These are phyloP conservation scores for Antechinus flavipes DNA, from an alignment of 2,113 vertebrate species.

Conservation along the genomic window DNA sequence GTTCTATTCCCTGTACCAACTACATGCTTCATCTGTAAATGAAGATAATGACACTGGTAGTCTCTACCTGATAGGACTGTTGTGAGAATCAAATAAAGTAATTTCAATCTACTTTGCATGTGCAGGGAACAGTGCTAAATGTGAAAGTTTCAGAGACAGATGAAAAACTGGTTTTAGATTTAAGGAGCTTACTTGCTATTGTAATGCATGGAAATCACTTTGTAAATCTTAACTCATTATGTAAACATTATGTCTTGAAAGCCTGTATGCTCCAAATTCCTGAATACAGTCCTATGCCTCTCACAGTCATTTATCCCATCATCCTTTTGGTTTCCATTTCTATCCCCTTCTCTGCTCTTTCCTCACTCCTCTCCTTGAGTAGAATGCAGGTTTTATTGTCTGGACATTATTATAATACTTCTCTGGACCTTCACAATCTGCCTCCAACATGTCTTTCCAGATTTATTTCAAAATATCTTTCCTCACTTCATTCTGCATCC, in stretches of 20 bases:
- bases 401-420: background rate
- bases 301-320: background rate
- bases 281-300: background rate
- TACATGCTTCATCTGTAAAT: background rate
- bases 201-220: background rate
- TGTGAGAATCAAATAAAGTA: background rate
- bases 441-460: background rate
- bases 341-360: background rate
- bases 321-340: background rate
- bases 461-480: background rate
- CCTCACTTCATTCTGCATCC: background rate
- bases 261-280: background rate
- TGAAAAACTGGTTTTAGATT: background rate
- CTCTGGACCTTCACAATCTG: background rate
- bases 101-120: background rate
- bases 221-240: background rate
- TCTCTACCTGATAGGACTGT: background rate
- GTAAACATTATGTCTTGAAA: background rate
- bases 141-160: background rate
- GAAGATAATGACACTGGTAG: background rate
- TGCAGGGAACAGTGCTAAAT: background rate
- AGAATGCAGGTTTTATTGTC: background rate
- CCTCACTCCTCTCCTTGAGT: background rate
- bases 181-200: background rate
- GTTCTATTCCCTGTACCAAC: background rate